Base-by-base conservation (phyloP, 2,888 invertebrate genomes). In the Magallana nippona region DNA sequence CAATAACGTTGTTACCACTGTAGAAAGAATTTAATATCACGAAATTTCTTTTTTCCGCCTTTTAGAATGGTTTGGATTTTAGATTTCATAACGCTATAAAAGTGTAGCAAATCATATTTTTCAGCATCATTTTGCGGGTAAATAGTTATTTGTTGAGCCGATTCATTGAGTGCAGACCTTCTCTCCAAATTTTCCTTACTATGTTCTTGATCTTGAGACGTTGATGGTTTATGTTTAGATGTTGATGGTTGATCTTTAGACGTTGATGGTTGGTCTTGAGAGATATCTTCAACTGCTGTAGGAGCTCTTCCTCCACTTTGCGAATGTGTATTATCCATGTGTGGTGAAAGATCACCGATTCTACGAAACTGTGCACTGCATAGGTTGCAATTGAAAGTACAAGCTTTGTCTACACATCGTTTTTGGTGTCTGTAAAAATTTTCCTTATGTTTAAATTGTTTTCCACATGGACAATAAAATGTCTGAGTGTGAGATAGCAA, bases 101-200 rank as follows among this genome's bases (percentile, higher is more conserved):
- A 82, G 27, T 44, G 58, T 44, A 82, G 55, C 58, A 82, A 22
- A 27, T 82, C 82, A 78, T 78, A 78, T 77, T 82, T 82, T 56
- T 84, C 81, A 78, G 17, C 22, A n/a, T 63, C 63, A 62, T 81
- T 78, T n/a, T 62, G 19, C 44, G 81, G 63, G 11, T 55, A 15
- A 17, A 78, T 17, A n/a, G 17, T 78, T 17, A 78, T 63, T 55
- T 84, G 82, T 17, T 83, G 85, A 79, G 85, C 85, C 79, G 85
- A 79, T 32, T 84, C 82, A 55, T 86, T 83, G 79, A 82, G 82
- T 8, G 22, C 82, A 55, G 79, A 84, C 60, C 55, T 77, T n/a
- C 17, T n/a, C 17, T 13, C 17, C 17, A 63, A 10, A 63, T 63
- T 63, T 22, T 22, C 22, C 19, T 11, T 10, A 19, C 10, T 19